Conservation (phyloP, 2,797 vertebrate genomes). For the Clarias pachynema region DNA sequence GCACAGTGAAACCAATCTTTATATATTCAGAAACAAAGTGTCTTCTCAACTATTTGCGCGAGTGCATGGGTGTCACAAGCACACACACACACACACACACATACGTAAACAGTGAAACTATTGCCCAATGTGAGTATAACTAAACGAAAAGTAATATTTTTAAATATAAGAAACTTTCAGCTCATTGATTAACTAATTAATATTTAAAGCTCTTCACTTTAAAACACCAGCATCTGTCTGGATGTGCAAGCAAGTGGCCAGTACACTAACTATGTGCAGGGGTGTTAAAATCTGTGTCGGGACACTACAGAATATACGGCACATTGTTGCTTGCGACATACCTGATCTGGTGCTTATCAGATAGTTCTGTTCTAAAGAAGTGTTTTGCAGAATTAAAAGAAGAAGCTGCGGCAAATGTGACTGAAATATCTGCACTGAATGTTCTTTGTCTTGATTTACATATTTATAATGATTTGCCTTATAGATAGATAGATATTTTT, state of each 20-base stretch:
- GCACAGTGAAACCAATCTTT: no score
- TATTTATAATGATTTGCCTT: not conserved
- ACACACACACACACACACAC: no score
- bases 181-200: not conserved
- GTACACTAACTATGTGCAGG: constrained; percentile 59
- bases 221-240: constrained; percentile 72
- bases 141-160: not conserved
- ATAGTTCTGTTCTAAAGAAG: not conserved
- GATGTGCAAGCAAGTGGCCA: constrained; percentile 70
- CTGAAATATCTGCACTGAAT: not conserved
- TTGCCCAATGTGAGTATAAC: not conserved
- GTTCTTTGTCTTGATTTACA: not conserved
- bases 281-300: no score
- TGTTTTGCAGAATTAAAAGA: not conserved
- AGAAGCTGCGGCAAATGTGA: not conserved
- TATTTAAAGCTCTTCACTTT: not conserved
- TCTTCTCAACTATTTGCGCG: no score
- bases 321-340: not conserved
- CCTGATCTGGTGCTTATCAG: not conserved
- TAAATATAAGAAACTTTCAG: not conserved
- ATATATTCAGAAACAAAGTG: no score
- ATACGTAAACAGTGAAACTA: not conserved
- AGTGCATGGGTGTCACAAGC: not conserved
- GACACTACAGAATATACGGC: not conserved
- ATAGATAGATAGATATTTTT: not conserved